Evolutionary conservation across 2,113 vertebrate species (phyloP).

Genomic region (Ifrita kowaldi): DNA sequence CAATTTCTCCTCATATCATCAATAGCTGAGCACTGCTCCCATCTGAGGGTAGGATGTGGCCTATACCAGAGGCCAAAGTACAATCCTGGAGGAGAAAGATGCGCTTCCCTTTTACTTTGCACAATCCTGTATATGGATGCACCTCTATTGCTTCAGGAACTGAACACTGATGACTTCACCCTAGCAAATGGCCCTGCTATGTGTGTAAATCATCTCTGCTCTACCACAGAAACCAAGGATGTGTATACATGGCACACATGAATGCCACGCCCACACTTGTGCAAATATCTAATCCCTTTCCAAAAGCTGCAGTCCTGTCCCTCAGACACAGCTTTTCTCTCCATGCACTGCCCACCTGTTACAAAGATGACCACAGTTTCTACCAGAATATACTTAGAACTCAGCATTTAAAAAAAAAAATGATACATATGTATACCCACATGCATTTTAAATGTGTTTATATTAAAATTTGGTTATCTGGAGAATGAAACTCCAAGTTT

Average conservation of each 20-base stretch:
- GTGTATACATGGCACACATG: not conserved
- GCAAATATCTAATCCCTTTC: not conserved
- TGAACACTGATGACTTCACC: not conserved
- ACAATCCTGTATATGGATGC: not conserved
- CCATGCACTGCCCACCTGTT: not conserved
- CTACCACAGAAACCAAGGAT: not conserved
- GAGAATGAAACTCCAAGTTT: not conserved
- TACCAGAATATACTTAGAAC: not conserved
- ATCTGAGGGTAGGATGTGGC: not conserved
- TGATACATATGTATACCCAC: fast-evolving
- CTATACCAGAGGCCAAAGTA: not conserved
- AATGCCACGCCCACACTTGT: not conserved
- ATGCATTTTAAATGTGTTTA: not conserved
- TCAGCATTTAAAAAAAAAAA: not conserved
- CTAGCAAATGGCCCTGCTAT: not conserved
- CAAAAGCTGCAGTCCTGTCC: not conserved
- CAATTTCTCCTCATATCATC: not conserved
- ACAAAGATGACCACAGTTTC: not conserved
- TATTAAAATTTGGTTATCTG: not conserved
- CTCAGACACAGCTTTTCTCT: not conserved
- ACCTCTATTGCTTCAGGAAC: not conserved
- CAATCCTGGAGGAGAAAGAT: not conserved
- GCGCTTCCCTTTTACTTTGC: not conserved
- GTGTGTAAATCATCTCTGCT: not conserved
- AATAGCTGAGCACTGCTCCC: not conserved